Base-by-base conservation (phyloP, 1,140 invertebrate species). In the Caerostris extrusa region DNA sequence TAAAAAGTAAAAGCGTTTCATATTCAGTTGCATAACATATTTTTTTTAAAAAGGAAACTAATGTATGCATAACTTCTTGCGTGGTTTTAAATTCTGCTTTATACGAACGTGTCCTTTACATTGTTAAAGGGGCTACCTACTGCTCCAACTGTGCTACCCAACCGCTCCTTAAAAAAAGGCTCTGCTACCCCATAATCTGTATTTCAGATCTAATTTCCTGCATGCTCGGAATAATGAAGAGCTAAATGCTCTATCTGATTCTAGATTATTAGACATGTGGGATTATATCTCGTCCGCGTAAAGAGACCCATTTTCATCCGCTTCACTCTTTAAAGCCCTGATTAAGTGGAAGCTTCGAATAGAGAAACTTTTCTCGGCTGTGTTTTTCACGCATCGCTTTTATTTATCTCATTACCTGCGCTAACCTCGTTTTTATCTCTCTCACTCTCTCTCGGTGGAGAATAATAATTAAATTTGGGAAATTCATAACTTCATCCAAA, bases 261-360 rank as follows among this genome's bases (percentile, higher is more conserved):
- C 71, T 77, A 77, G 71, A 77, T 77, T 77, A 77, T 77, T 77
- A 77, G 71, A 77, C 71, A 77, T 50, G 71, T 77, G 71, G 71
- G 50, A 77, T 77, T 77, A 77, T 77, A 77, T 77, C 71, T 50
- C 71, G 34, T 77, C 50, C 71, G 53, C 53, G 53, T 53, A 77
- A 77, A 77, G 53, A 34, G 14, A 34, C 34, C 50, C 10, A 77
- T 77, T 77, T 77, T 77, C 71, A 77, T 77, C 71, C 34, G 53
- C 53, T 77, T 8, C 34, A 34, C 34, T 77, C 61, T 50, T 34
- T 77, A 12, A 77, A 77, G 71, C 71, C 71, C 5, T 77, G 71
- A 77, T 77, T 77, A 77, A 50, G 53, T 53, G 71, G 71, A 77
- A 77, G 34, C 71, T 77, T 7, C 5, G 71, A 34, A 10, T 77